A percentile compares a stretch with the other conserved stretches of the same genome.
phyloP scores from a whole-genome alignment of 2,888 invertebrate genomes.

The Scaptomyza cyrtandrae region DNA sequence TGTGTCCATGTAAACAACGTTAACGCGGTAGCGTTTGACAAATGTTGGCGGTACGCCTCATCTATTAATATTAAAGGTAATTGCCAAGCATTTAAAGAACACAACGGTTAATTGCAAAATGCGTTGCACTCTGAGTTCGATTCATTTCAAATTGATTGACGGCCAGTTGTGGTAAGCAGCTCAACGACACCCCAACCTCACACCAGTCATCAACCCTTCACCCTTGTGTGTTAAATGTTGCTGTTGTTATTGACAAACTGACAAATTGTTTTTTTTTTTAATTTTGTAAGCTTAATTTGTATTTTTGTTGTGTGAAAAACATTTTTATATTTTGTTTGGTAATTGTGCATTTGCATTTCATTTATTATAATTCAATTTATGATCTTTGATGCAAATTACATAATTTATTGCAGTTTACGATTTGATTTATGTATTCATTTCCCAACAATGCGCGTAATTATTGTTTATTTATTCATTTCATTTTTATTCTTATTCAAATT shows the following conservation, averaged over 20 bases:
- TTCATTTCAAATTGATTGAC: slow-evolving; percentile 65
- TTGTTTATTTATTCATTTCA: slow-evolving; percentile 26
- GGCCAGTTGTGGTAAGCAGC: slow-evolving; percentile 38
- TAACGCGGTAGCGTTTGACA: slow-evolving; percentile 46
- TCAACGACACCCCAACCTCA: slow-evolving; percentile 5
- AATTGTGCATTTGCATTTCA: slow-evolving; percentile 15
- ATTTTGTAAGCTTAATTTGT: slow-evolving; percentile 5
- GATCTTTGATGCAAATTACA: slow-evolving; percentile 64
- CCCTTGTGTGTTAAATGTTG: background rate
- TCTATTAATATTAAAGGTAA: slow-evolving; percentile 64
- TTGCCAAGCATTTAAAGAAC: slow-evolving; percentile 49
- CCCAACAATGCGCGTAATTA: slow-evolving; percentile 34
- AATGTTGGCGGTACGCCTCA: slow-evolving; percentile 62
- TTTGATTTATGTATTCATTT: slow-evolving; percentile 59
- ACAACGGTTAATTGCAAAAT: slow-evolving; percentile 61
- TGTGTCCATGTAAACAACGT: slow-evolving; percentile 30
- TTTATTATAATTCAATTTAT: slow-evolving; percentile 59
- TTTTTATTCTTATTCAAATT: slow-evolving; percentile 51
- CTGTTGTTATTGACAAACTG: slow-evolving; percentile 37
- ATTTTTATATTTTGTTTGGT: slow-evolving; percentile 19
- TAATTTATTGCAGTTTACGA: slow-evolving; percentile 60
- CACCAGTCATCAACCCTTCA: background rate
- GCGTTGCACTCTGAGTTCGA: slow-evolving; percentile 38
- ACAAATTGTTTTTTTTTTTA: slow-evolving; percentile 58
- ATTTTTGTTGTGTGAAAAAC: slow-evolving; percentile 24